Base-by-base conservation (phyloP, 1,140 invertebrate genomes). In the Drosophila obscura region DNA sequence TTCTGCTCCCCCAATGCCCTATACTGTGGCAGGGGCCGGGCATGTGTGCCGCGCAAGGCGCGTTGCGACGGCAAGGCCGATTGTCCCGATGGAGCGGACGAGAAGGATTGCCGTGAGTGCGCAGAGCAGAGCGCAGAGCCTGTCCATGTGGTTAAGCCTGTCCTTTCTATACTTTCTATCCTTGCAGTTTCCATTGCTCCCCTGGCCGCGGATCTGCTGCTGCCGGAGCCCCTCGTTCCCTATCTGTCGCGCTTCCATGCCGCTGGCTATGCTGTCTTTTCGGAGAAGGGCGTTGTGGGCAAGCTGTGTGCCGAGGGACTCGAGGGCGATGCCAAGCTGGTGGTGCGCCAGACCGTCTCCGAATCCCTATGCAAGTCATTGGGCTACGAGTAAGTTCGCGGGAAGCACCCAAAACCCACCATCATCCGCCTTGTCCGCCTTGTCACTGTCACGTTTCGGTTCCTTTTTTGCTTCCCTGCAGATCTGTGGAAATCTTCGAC, bases 11-110 rank as follows among this genome's bases (percentile, higher is more conserved):
- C 93, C 46, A 93, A 94, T 43, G 93, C 93, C 6, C 92, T 97
- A 52, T 96, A 96, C 67, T 98, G 97, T 85, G 96, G 96, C 0
- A 93, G 96, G 24, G 95, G 96, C 9, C 93, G 95, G 57, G 93
- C 93, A 9, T 98, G 97, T 88, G 94, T 97, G 69, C 94, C 95
- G 0, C 92, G 92, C 5, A 93, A 93, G 41, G 94, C 95, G 73
- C 94, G 95, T 58, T 98, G 97, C 91, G 96, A 97, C 89, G 96
- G 96, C 43, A 94, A 95, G 50, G 92, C 94, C 0, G 96, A 98
- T 91, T 98, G 97, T 85, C 94, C 96, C 0, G 96, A 97, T 90
- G 96, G 96, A 11, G 96, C 95, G 68, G 97, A 98, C 75, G 97
- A 98, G 90, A 94, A 95, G 82, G 95, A 95, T 78, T 98, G 97